A percentile compares a stretch with the other conserved stretches of the same genome.
phyloP scores from a whole-genome alignment of 92 coral and sea anemone species.

The Galaxea fascicularis region DNA sequence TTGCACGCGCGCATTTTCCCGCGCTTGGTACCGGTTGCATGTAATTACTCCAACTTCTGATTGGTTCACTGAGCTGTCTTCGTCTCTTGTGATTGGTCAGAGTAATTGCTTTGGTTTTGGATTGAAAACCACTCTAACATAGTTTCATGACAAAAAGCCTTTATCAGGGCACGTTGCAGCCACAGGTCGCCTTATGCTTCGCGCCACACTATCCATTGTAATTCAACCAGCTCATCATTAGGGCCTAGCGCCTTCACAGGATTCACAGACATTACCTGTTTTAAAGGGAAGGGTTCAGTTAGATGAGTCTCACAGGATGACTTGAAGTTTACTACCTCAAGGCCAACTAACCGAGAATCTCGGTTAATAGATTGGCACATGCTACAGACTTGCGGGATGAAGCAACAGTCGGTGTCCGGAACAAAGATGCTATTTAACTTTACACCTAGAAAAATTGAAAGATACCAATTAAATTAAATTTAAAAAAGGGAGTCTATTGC shows the following conservation, averaged over 20 bases:
- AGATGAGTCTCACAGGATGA: neutral
- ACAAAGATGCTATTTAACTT: conserved; percentile 62
- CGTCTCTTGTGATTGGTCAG: too few species aligned
- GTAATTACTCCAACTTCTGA: neutral
- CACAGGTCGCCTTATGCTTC: too few species aligned
- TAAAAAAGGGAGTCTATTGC: neutral
- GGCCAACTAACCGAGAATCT: conserved; percentile 61
- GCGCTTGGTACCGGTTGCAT: neutral
- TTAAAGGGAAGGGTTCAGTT: neutral
- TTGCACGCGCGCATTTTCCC: neutral
- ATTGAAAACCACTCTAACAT: too few species aligned
- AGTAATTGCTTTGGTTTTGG: too few species aligned
- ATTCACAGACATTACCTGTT: conserved; percentile 37
- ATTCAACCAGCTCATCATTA: too few species aligned
- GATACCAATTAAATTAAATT: neutral
- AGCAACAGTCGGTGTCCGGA: conserved; percentile 60
- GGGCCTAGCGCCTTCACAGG: too few species aligned
- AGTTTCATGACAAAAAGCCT: too few species aligned
- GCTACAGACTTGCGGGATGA: conserved; percentile 69
- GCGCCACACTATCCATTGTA: too few species aligned
- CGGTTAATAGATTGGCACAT: conserved; percentile 44
- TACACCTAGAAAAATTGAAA: conserved; percentile 28
- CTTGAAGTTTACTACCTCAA: conserved; percentile 54
- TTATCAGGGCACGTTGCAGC: too few species aligned
- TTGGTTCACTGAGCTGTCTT: too few species aligned